Evolutionary conservation across 2,113 vertebrate species (phyloP).

Genomic region (Boleophthalmus pectinirostris): DNA sequence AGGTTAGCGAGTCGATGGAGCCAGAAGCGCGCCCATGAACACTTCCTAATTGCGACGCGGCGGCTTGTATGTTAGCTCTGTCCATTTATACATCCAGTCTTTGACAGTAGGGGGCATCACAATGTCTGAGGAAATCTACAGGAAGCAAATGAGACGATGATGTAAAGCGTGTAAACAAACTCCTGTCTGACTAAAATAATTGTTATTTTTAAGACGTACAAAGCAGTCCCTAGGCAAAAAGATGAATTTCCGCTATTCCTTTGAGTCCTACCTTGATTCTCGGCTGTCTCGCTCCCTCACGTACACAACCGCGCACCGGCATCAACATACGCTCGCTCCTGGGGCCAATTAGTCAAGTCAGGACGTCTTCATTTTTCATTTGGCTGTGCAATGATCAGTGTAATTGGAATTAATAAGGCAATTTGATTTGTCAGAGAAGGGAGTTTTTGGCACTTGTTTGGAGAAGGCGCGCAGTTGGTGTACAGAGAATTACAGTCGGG

Average conservation of each 20-base stretch:
- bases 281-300: neutral
- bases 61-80: too few relatives aligned
- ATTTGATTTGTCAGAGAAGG: conserved; percentile 79
- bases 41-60: too few relatives aligned
- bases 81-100: too few relatives aligned
- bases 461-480: conserved; percentile 64
- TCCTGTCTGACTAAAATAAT: too few relatives aligned
- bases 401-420: conserved; percentile 89
- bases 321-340: conserved; percentile 65
- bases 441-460: conserved; percentile 72
- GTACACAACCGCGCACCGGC: conserved; percentile 22
- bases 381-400: conserved; percentile 84
- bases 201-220: neutral
- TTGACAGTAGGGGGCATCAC: too few relatives aligned
- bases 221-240: neutral
- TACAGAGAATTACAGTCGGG: conserved; percentile 62
- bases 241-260: conserved; percentile 20
- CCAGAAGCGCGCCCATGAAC: too few relatives aligned
- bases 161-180: too few relatives aligned
- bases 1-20: too few relatives aligned
- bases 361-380: conserved; percentile 87
- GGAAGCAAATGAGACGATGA: too few relatives aligned
- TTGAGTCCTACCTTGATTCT: conserved; percentile 23
- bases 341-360: conserved; percentile 86
- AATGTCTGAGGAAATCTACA: too few relatives aligned